Percentiles rank a stretch among this genome's conserved stretches.
Evolutionary conservation across 2,113 vertebrate genomes (phyloP).

Genomic region (Mustela lutreola): DNA sequence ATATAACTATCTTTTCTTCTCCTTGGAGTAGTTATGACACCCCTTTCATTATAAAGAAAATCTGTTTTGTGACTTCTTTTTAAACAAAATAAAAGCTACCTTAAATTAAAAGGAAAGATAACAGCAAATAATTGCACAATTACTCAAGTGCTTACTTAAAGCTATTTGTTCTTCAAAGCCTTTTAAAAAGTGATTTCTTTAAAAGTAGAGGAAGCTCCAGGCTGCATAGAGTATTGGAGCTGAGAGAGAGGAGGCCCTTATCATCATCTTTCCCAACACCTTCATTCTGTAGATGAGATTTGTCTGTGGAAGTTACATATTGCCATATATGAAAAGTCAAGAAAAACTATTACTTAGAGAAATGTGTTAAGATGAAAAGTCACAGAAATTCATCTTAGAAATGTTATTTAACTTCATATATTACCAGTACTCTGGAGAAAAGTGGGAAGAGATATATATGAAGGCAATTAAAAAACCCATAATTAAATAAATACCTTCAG

Average conservation of each 20-base stretch:
- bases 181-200: constrained; percentile 50
- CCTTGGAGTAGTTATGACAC: neutral
- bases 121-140: constrained; percentile 38
- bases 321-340: constrained; percentile 43
- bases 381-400: constrained; percentile 67
- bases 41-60: neutral
- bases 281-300: constrained; percentile 1
- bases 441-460: neutral
- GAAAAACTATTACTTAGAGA: constrained; percentile 59
- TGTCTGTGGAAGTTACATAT: constrained; percentile 42
- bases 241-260: neutral
- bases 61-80: neutral
- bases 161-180: neutral
- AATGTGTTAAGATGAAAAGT: constrained; percentile 67
- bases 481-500: constrained; percentile 13
- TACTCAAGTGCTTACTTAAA: constrained; percentile 1
- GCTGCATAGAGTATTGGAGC: neutral
- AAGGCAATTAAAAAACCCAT: constrained; percentile 51
- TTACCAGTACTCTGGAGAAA: constrained; percentile 3
- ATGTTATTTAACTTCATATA: constrained; percentile 59
- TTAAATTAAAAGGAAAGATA: constrained; percentile 52
- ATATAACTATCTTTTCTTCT: neutral
- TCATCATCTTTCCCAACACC: neutral
- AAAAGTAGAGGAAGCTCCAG: neutral
- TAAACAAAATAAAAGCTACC: neutral